Base-by-base conservation (phyloP, 2,888 invertebrate genomes). In the Temnothorax ravouxi region DNA sequence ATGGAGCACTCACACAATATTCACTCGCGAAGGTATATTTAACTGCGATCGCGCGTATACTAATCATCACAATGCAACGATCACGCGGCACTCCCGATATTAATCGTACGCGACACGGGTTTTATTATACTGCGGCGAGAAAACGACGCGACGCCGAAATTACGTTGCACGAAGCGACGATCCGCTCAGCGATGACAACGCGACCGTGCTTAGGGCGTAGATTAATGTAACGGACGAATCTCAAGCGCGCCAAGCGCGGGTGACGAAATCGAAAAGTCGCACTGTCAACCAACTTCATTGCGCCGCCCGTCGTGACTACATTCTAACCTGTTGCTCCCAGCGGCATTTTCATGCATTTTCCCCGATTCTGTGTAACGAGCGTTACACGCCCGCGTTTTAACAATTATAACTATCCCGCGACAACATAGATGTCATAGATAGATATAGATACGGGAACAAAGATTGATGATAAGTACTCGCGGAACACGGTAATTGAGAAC, bases 271-370 rank as follows among this genome's bases (percentile, higher is more conserved):
- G 64, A 6, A 64, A 64, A 44, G n/a, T 44, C 44, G 34, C 34
- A 34, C 34, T 6, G 25, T 15, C 21, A 44, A 44, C 25, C 21
- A 44, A 44, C 21, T 64, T 64, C 41, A 25, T 38, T 9, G 9
- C 8, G 8, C 15, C n/a, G n/a, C n/a, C 34, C 59, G 15, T 38
- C 38, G 38, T 25, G 15, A 8, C 8, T 44, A 15, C 15, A 8
- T 44, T 21, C 21, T 64, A 64, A 66, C 64, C 44, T 66, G 64
- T 66, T 66, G 64, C 41, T 44, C 44, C 21, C 21, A 6, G 1
- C 21, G 15, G 21, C 41, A 8, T 41, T 64, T 1, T 64, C 38
- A 21, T 13, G 64, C 41, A 41, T 21, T 64, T 64, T 64, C 41
- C 2, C 64, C 15, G 64, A 66, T 66, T 44, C 15, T 44, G 11